phyloP scores from a whole-genome alignment of 2,888 invertebrate genomes.

The Apamea anceps region DNA sequence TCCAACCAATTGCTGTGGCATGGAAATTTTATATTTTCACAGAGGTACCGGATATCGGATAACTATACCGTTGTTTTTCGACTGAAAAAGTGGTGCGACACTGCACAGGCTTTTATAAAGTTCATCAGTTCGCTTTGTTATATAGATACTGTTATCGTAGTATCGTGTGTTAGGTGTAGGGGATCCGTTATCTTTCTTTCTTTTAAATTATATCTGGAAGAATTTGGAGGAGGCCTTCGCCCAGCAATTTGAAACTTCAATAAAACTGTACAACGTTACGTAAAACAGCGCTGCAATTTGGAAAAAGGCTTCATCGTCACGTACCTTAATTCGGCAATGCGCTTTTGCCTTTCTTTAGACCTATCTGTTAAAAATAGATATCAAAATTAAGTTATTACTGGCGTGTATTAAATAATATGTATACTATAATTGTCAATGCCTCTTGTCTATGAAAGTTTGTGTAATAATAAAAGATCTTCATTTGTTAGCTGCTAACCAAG shows the following conservation, averaged over 20 bases:
- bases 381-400: too few relatives aligned
- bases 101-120: slow-evolving; percentile 22
- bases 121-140: slow-evolving; percentile 1
- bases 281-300: too few relatives aligned
- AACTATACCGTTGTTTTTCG: slow-evolving; percentile 13
- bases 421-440: too few relatives aligned
- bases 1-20: slow-evolving; percentile 41
- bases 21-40: slow-evolving; percentile 41
- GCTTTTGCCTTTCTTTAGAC: background rate
- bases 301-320: too few relatives aligned
- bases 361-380: too few relatives aligned
- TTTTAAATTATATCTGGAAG: background rate
- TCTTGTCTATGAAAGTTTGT: too few relatives aligned
- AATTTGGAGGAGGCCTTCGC: background rate
- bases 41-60: slow-evolving; percentile 17
- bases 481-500: too few relatives aligned
- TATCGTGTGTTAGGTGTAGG: too few relatives aligned
- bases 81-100: background rate
- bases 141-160: background rate
- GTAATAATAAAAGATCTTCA: too few relatives aligned
- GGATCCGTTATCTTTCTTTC: too few relatives aligned
- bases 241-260: background rate
- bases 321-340: background rate
- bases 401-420: too few relatives aligned
- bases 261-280: background rate